Percentiles rank a stretch among this genome's conserved stretches.
phyloP scores from a whole-genome alignment of 2,888 invertebrate genomes.

The Sphecodes monilicornis region DNA sequence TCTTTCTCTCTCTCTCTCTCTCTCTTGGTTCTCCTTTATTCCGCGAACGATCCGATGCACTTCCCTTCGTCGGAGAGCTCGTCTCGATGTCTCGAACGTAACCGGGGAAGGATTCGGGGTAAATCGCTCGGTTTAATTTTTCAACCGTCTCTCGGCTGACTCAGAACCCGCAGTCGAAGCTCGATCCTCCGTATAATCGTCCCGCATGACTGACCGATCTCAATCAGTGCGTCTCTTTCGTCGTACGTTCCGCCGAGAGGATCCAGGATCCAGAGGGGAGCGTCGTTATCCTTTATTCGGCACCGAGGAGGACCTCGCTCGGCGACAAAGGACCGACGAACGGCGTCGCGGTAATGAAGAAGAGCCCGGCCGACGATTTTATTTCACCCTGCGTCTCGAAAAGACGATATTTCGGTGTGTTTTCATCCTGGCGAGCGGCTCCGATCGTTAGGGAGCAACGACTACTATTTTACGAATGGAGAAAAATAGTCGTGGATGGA shows the following conservation, averaged over 20 bases:
- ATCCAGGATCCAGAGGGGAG: constrained; percentile 10
- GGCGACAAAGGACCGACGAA: constrained; percentile 24
- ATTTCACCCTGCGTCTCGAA: background rate
- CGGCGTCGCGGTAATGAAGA: constrained; percentile 29
- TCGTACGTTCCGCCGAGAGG: constrained; percentile 16
- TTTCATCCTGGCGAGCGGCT: background rate
- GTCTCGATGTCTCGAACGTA: constrained; percentile 28
- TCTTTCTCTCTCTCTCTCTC: background rate
- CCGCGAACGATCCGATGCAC: constrained; percentile 36
- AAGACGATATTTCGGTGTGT: background rate
- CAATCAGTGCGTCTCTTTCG: constrained; percentile 42
- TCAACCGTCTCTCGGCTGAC: constrained; percentile 34
- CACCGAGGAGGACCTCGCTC: constrained; percentile 5
- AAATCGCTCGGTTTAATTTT: constrained; percentile 56
- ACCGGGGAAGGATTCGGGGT: constrained; percentile 21
- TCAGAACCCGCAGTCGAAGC: constrained; percentile 36
- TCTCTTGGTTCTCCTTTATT: constrained; percentile 10
- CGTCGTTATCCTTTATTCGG: constrained; percentile 35
- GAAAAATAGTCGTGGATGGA: background rate
- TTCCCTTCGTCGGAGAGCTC: constrained; percentile 25
- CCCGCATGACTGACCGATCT: constrained; percentile 59
- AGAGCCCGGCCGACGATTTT: constrained; percentile 20
- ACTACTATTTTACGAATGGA: background rate
- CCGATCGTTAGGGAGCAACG: background rate
- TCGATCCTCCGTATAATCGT: constrained; percentile 53